Base-by-base conservation (phyloP, 2,113 vertebrate species). In the Anhinga anhinga region DNA sequence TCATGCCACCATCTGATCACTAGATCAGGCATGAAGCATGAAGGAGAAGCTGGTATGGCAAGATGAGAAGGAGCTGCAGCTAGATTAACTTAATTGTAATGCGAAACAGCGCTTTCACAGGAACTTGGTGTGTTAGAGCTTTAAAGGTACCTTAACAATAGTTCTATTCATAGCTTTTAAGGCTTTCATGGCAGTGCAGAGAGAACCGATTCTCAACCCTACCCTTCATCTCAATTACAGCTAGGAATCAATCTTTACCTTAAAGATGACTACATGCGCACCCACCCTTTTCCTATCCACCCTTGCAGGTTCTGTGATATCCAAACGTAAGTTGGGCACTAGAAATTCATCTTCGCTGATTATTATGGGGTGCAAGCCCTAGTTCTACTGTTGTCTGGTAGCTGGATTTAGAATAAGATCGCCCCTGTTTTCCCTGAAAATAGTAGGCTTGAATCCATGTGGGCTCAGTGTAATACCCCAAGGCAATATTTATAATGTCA, bases 61-160 rank as follows among this genome's bases (percentile, higher is more conserved):
- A 2, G 47, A 95, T 47, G 56, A 94, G 77, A 86, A 86, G 73
- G 73, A 96, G 52, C 73, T 93, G 89, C 70, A 59, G 70, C 65
- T 93, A 87, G 11, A 94, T 85, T 87, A 76, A 88, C 95, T 93
- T 97, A 87, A 95, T 96, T 96, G 91, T 93, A 76, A 97, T 96
- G 52, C 95, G 6, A 76, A 92, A 85, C 93, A 95, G 81, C 95
- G 90, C 91, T 90, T 95, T 91, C 95, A 90, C 93, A 94, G 96
- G 95, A 96, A 95, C 95, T 96, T 93, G 81, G 84, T 65, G 91
- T 65, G 90, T 93, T 56, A 72, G 61, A 96, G 95, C 84, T 90
- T 95, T 96, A 89, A 96, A 96, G 93, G 86, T 96, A 95, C 84
- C 58, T 79, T 82, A 94, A 97, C 95, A 97, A 97, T 95, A 90